phyloP scores from a whole-genome alignment of 1,140 invertebrate genomes.

The Euglossa dilemma region DNA sequence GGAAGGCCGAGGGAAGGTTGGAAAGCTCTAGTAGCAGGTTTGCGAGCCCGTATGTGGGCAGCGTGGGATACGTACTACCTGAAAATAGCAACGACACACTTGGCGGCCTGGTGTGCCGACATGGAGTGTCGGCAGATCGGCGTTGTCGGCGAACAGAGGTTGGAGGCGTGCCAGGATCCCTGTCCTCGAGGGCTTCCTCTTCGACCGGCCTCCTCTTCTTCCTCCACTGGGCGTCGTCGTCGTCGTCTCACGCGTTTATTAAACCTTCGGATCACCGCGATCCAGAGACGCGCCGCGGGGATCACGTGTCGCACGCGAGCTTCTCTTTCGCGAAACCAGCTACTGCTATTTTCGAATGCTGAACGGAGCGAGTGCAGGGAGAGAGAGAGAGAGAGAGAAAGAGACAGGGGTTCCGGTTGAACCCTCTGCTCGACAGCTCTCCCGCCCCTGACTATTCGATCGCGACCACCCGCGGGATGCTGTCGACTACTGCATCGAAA shows the following conservation, averaged over 20 bases:
- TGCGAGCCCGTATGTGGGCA: slow-evolving; percentile 27
- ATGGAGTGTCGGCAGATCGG: slow-evolving; percentile 38
- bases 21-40: not conserved
- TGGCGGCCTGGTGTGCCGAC: slow-evolving; percentile 38
- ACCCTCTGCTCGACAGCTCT: slow-evolving; percentile 38
- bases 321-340: not conserved
- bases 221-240: slow-evolving; percentile 30
- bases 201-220: not conserved
- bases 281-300: not conserved
- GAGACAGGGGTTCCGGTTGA: slow-evolving; percentile 12
- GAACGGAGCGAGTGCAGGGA: not conserved
- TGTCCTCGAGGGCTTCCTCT: slow-evolving; percentile 1
- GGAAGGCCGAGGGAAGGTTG: slow-evolving; percentile 8
- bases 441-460: slow-evolving; percentile 61
- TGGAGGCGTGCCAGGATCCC: slow-evolving; percentile 38
- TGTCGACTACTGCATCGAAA: slow-evolving; percentile 67
- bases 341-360: not conserved
- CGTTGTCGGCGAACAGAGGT: not conserved
- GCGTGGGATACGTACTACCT: slow-evolving; percentile 64
- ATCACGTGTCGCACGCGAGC: not conserved
- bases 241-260: not conserved
- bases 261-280: not conserved
- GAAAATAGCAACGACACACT: slow-evolving; percentile 59
- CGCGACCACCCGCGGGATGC: slow-evolving; percentile 67
- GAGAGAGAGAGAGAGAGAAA: slow-evolving; percentile 16